These are phyloP conservation scores for Mycetomoellerius zeteki DNA, from an alignment of 1,140 invertebrate genomes.

Conservation along the genomic window DNA sequence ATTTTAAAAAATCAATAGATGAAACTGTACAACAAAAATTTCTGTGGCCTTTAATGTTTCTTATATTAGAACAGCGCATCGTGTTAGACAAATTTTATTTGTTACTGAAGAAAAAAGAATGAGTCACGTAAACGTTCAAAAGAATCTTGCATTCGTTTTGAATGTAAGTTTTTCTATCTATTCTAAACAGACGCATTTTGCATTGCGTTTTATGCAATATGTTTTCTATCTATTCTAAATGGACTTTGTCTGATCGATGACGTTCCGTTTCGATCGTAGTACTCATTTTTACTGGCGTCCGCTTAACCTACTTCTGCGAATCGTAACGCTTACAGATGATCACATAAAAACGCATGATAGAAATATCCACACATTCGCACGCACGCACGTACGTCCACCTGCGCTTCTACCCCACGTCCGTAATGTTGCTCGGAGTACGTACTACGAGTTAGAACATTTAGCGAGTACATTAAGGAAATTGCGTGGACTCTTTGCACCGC, in stretches of 20 bases:
- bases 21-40: background rate
- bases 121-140: background rate
- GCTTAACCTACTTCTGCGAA: slow-evolving; percentile 70
- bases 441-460: slow-evolving; percentile 80
- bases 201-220: background rate
- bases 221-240: background rate
- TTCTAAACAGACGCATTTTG: background rate
- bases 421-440: slow-evolving; percentile 54
- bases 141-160: background rate
- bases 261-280: slow-evolving; percentile 51
- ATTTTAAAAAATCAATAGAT: background rate
- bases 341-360: slow-evolving; percentile 24
- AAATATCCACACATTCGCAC: slow-evolving; percentile 18
- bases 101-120: background rate
- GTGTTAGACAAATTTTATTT: background rate
- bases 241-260: slow-evolving; percentile 19
- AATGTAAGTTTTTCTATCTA: background rate
- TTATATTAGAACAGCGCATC: background rate
- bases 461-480: slow-evolving; percentile 87
- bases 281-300: slow-evolving; percentile 56
- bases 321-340: slow-evolving; percentile 9
- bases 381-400: slow-evolving; percentile 1
- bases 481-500: slow-evolving; percentile 79
- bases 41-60: background rate
- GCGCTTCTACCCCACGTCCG: background rate